A percentile compares a stretch with the other conserved stretches of the same genome.
Conservation (phyloP, 1,140 invertebrate genomes). For the Gonioctena quinquepunctata region DNA sequence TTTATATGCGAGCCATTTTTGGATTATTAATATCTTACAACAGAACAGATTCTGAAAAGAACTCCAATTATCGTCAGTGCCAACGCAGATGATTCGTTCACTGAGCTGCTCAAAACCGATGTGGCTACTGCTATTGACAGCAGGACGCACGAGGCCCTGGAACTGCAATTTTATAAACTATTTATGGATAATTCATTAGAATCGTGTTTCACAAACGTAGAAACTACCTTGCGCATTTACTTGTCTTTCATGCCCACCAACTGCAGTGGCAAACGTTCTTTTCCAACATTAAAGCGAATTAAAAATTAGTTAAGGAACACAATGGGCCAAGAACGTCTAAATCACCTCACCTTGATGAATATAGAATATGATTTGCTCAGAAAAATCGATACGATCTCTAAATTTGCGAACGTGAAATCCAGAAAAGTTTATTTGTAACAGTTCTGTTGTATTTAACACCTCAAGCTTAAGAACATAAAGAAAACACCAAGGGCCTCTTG, state of each 20-base stretch:
- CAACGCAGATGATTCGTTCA: not conserved
- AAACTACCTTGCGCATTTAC: not conserved
- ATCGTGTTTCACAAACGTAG: not conserved
- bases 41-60: too few species aligned
- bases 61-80: not conserved
- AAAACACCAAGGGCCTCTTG: not conserved
- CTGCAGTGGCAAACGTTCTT: not conserved
- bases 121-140: slow-evolving; percentile 37
- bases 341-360: too few species aligned
- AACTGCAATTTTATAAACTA: not conserved
- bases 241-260: not conserved
- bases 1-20: too few species aligned
- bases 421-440: not conserved
- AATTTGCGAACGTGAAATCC: too few species aligned
- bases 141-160: slow-evolving; percentile 7
- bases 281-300: not conserved
- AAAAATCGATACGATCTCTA: too few species aligned
- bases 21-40: too few species aligned
- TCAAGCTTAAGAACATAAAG: not conserved
- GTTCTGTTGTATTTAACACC: too few species aligned
- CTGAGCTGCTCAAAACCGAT: slow-evolving; percentile 35
- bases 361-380: too few species aligned
- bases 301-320: too few species aligned
- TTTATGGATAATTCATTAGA: slow-evolving; percentile 25
- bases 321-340: too few species aligned